Percentiles rank a stretch among this genome's conserved stretches.
phyloP scores from a whole-genome alignment of 1,140 invertebrate genomes.

The Drosophila miranda region DNA sequence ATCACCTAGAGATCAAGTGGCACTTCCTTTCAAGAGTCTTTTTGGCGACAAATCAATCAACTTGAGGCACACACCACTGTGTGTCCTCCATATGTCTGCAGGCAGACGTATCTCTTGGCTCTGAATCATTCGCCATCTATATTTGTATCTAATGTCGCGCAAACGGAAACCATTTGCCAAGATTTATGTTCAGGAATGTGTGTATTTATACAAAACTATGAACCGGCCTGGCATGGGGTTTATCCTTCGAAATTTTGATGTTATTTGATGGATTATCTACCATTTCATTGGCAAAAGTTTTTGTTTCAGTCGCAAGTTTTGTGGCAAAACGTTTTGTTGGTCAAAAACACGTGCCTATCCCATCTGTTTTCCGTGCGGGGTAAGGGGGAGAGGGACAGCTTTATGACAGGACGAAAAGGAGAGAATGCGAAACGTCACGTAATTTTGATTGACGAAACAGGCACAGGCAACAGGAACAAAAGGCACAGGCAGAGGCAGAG shows the following conservation, averaged over 20 bases:
- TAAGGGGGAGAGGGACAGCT: no score
- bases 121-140: neutral
- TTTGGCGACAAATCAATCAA: constrained; percentile 54
- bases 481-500: constrained; percentile 34
- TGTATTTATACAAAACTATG: no score
- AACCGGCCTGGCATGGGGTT: no score
- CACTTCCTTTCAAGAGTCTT: constrained; percentile 57
- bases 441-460: constrained; percentile 79
- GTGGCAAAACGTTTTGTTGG: constrained; percentile 28
- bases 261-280: neutral
- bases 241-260: no score
- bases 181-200: neutral
- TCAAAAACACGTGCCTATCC: constrained; percentile 38
- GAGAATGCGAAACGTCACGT: constrained; percentile 59
- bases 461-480: constrained; percentile 34
- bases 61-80: neutral
- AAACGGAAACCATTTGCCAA: constrained; percentile 3
- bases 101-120: neutral
- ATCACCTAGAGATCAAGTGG: constrained; percentile 62
- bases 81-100: constrained; percentile 6
- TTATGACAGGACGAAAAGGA: constrained; percentile 36
- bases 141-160: neutral
- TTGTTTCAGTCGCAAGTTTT: constrained; percentile 27
- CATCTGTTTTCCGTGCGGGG: constrained; percentile 35
- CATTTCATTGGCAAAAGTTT: constrained; percentile 4